phyloP scores from a whole-genome alignment of 2,113 vertebrate genomes.

The Loxodonta africana region DNA sequence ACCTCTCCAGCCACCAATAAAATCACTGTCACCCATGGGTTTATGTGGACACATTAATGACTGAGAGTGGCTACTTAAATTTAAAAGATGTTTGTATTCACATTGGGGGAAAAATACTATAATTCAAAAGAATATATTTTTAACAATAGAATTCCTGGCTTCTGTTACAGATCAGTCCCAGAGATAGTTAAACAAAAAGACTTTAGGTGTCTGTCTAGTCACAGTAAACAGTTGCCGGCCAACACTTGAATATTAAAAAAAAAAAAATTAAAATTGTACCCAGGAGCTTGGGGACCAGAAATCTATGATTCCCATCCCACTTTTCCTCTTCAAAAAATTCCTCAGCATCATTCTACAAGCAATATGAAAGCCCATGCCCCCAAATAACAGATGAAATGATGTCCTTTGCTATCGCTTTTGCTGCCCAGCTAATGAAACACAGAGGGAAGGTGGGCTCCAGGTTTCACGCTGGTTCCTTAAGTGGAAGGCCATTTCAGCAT shows the following conservation, averaged over 20 bases:
- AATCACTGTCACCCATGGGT: accelerated
- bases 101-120: background rate
- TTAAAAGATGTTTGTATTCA: background rate
- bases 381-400: background rate
- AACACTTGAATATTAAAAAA: background rate
- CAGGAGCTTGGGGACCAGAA: background rate
- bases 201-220: background rate
- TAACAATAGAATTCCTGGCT: background rate
- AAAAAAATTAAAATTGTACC: background rate
- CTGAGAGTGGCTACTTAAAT: background rate
- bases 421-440: background rate
- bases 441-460: background rate
- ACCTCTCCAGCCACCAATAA: background rate
- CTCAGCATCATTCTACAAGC: background rate
- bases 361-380: background rate
- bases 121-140: conserved; percentile 5
- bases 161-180: background rate
- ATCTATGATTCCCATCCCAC: background rate
- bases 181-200: background rate
- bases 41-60: background rate
- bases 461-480: background rate
- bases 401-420: background rate
- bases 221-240: background rate
- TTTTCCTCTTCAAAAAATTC: background rate
- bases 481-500: background rate